phyloP scores from a whole-genome alignment of 2,797 vertebrate genomes.

The Acrossocheilus fasciatus region DNA sequence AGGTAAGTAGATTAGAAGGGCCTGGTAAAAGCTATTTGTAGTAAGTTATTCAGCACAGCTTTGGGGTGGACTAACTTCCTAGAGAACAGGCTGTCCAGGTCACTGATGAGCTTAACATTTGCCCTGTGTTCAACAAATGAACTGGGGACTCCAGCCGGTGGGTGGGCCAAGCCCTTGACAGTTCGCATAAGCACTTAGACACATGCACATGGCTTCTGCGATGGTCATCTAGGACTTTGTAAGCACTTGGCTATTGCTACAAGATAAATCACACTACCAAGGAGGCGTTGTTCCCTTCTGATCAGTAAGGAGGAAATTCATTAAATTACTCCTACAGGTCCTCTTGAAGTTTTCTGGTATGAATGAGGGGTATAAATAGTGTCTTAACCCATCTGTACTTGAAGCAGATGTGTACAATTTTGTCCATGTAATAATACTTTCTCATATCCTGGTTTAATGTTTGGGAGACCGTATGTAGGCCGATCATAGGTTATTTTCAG shows the following conservation, averaged over 20 bases:
- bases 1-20: slow-evolving; percentile 72
- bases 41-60: slow-evolving; percentile 74
- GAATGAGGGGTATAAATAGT: slow-evolving; percentile 6
- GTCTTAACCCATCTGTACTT: slow-evolving; percentile 3
- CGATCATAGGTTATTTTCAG: slow-evolving; percentile 1
- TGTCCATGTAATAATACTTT: slow-evolving; percentile 5
- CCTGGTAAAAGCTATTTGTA: slow-evolving; percentile 70
- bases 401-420: neutral
- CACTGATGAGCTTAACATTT: slow-evolving; percentile 64
- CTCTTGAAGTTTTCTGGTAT: slow-evolving; percentile 11
- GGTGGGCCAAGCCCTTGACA: slow-evolving; percentile 59
- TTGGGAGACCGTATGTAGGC: neutral
- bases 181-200: slow-evolving; percentile 32
- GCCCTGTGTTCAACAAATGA: slow-evolving; percentile 54
- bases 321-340: slow-evolving; percentile 19
- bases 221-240: slow-evolving; percentile 72
- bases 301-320: slow-evolving; percentile 25
- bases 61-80: slow-evolving; percentile 65
- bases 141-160: slow-evolving; percentile 69
- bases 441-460: neutral
- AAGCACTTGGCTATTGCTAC: slow-evolving; percentile 70
- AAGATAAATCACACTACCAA: slow-evolving; percentile 75
- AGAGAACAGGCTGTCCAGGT: slow-evolving; percentile 73
- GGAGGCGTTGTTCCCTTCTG: slow-evolving; percentile 69
- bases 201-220: slow-evolving; percentile 69